Evolutionary conservation across 2,888 invertebrate species (phyloP).

Genomic region (Nephrocerus scutellatus): DNA sequence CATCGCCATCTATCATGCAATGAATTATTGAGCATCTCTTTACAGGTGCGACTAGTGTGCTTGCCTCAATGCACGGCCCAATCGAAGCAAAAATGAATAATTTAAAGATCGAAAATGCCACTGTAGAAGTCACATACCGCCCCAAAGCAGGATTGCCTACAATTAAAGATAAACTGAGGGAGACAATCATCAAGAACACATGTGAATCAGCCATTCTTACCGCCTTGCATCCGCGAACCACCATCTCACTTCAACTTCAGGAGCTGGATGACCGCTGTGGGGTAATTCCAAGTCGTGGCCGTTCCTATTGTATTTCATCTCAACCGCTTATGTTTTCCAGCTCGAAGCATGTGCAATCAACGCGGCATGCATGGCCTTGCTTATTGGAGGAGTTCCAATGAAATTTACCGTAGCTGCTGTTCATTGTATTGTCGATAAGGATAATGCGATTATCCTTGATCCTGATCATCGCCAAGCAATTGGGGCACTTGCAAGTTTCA

Average conservation of each 20-base stretch:
- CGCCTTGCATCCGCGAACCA: slow-evolving; percentile 70
- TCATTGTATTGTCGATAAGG: slow-evolving; percentile 60
- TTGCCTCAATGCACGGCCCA: slow-evolving; percentile 77
- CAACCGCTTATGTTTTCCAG: slow-evolving; percentile 38
- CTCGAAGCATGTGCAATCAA: slow-evolving; percentile 75
- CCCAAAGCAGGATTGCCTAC: slow-evolving; percentile 70
- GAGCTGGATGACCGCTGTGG: slow-evolving; percentile 80
- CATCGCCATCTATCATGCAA: neutral
- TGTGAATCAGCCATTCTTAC: slow-evolving; percentile 68
- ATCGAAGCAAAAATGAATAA: slow-evolving; percentile 70
- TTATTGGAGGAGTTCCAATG: slow-evolving; percentile 80
- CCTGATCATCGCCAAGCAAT: slow-evolving; percentile 52
- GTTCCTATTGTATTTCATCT: slow-evolving; percentile 2
- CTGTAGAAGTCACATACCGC: slow-evolving; percentile 67
- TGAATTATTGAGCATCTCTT: slow-evolving; percentile 21
- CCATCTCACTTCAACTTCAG: slow-evolving; percentile 71
- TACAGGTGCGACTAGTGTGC: slow-evolving; percentile 69
- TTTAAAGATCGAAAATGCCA: slow-evolving; percentile 68
- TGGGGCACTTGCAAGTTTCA: slow-evolving; percentile 57
- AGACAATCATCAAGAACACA: slow-evolving; percentile 67
- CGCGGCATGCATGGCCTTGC: slow-evolving; percentile 71
- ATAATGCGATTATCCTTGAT: slow-evolving; percentile 58
- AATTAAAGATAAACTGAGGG: slow-evolving; percentile 63
- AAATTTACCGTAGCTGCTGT: slow-evolving; percentile 74
- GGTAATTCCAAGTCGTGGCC: slow-evolving; percentile 55